These are phyloP conservation scores for Sardinella longiceps DNA, from an alignment of 2,797 vertebrate genomes.

Conservation along the genomic window DNA sequence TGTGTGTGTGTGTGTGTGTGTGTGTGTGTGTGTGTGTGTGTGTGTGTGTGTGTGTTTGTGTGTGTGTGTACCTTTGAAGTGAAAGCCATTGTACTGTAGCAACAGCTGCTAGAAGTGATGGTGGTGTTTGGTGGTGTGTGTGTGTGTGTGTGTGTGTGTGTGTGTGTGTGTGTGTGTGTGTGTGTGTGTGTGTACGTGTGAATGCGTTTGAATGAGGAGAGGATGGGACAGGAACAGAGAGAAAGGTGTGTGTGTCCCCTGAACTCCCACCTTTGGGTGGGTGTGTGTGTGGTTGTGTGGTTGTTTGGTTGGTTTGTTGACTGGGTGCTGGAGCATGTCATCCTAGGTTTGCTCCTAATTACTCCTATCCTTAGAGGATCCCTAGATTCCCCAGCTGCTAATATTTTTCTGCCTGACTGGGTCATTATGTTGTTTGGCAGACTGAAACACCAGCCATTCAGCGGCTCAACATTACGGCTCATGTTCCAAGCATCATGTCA, in stretches of 20 bases:
- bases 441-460: slow-evolving; percentile 82
- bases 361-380: slow-evolving; percentile 87
- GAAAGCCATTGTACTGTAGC: neutral
- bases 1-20: neutral
- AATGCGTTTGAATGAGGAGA: neutral
- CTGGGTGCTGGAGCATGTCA: slow-evolving; percentile 83
- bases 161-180: neutral
- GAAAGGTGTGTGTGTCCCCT: neutral
- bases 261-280: neutral
- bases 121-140: neutral
- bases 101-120: neutral
- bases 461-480: slow-evolving; percentile 79
- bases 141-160: neutral
- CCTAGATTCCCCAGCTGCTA: slow-evolving; percentile 92
- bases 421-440: slow-evolving; percentile 89
- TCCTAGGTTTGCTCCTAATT: slow-evolving; percentile 96
- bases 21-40: neutral
- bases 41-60: neutral
- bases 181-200: neutral
- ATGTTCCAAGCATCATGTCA: slow-evolving; percentile 74
- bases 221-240: neutral
- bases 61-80: slow-evolving; percentile 3
- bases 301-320: neutral
- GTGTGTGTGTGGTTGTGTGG: too few relatives aligned
- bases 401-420: slow-evolving; percentile 95